phyloP scores from a whole-genome alignment of 30 jellyfish, hydroid and myxozoan genomes.

The Aurelia sp. region DNA sequence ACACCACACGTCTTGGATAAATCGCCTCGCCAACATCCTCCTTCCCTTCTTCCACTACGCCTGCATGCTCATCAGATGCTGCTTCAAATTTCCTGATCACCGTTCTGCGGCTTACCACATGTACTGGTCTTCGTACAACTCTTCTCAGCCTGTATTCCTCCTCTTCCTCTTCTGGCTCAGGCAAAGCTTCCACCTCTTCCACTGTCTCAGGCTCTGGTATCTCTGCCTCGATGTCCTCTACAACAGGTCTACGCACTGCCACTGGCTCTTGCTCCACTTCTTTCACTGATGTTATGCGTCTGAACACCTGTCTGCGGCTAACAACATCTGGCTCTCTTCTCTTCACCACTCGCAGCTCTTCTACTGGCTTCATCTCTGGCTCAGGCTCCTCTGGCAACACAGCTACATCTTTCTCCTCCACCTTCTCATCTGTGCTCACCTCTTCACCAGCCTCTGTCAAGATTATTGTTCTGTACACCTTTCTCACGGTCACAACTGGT shows the following conservation, averaged over 20 bases:
- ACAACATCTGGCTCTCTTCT: conserved; percentile 29
- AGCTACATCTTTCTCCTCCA: conserved; percentile 54
- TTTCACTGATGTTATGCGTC: neutral
- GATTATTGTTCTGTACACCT: conserved; percentile 76
- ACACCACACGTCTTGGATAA: conserved; percentile 51
- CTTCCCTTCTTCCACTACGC: conserved; percentile 16
- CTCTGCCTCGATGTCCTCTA: conserved; percentile 6
- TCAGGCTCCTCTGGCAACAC: conserved; percentile 1
- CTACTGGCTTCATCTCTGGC: conserved; percentile 11
- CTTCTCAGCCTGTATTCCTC: no score
- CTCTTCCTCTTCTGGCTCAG: conserved; percentile 54
- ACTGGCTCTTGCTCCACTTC: conserved; percentile 3
- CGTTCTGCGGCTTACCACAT: no score
- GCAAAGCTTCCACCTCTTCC: neutral
- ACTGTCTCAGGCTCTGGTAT: neutral
- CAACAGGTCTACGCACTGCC: neutral
- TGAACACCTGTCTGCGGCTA: conserved; percentile 26
- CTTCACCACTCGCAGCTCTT: conserved; percentile 45
- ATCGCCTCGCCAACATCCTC: conserved; percentile 45
- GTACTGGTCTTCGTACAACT: no score
- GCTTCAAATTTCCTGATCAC: no score
- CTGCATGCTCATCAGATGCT: no score
- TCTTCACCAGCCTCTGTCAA: conserved; percentile 53
- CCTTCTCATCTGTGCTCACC: conserved; percentile 35
- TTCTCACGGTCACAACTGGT: conserved; percentile 87